These are phyloP conservation scores for Zaprionus bogoriensis DNA, from an alignment of 2,888 invertebrate species.

Conservation along the genomic window DNA sequence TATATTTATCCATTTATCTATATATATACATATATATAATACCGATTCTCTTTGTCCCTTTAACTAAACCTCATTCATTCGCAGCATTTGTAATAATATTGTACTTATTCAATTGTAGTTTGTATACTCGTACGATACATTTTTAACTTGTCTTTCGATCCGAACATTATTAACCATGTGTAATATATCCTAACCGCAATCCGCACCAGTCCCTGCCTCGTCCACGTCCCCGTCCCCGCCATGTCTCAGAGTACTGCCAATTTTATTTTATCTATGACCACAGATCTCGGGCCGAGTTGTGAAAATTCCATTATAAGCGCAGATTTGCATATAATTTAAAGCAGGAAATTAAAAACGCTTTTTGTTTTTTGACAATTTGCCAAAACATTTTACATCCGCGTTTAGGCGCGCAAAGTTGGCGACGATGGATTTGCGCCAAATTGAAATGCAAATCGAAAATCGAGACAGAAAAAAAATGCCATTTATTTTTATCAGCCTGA, in stretches of 20 bases:
- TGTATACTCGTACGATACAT: slow-evolving; percentile 1
- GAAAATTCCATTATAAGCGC: slow-evolving; percentile 38
- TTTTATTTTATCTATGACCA: slow-evolving; percentile 49
- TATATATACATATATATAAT: slow-evolving; percentile 7
- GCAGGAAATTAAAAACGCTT: slow-evolving; percentile 72
- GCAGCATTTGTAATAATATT: slow-evolving; percentile 39
- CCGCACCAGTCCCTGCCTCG: too few relatives aligned
- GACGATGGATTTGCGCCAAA: slow-evolving; percentile 41
- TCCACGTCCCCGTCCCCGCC: not conserved
- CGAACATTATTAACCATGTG: slow-evolving; percentile 17
- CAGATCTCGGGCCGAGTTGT: slow-evolving; percentile 31
- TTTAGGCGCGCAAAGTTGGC: slow-evolving; percentile 39
- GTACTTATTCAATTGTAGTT: slow-evolving; percentile 27
- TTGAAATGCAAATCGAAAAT: slow-evolving; percentile 46
- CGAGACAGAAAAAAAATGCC: not conserved
- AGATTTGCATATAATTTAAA: slow-evolving; percentile 71
- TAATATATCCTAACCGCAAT: slow-evolving; percentile 33
- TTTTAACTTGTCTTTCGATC: slow-evolving; percentile 28
- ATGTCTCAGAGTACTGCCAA: slow-evolving; percentile 7
- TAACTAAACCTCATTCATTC: slow-evolving; percentile 33
- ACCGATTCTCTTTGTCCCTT: slow-evolving; percentile 12
- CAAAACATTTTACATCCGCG: slow-evolving; percentile 66
- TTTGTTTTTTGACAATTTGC: slow-evolving; percentile 75
- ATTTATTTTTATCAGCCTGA: slow-evolving; percentile 1
- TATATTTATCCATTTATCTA: not conserved